These are phyloP conservation scores for Leguminivora glycinivorella DNA, from an alignment of 1,140 invertebrate species.

Conservation along the genomic window DNA sequence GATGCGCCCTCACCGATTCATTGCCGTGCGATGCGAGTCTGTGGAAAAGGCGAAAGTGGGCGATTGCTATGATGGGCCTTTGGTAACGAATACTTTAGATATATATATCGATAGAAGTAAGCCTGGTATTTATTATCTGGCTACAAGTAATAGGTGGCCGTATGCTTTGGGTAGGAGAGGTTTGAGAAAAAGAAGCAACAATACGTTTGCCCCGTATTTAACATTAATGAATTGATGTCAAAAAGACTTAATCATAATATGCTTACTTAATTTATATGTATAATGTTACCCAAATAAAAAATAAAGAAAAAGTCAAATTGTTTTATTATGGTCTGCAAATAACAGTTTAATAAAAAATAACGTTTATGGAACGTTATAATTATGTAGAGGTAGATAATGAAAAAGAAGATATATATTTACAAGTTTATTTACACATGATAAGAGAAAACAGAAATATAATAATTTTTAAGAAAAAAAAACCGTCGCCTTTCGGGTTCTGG, in stretches of 20 bases:
- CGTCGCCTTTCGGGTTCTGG: no score
- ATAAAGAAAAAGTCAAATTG: no score
- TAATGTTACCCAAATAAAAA: background rate
- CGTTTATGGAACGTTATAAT: no score
- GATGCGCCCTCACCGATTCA: constrained; percentile 48
- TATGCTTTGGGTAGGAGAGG: constrained; percentile 58
- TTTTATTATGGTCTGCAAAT: no score
- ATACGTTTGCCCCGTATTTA: background rate
- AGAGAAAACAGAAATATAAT: no score
- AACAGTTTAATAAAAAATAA: no score
- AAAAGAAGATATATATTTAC: no score
- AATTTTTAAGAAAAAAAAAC: no score
- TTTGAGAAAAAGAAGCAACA: constrained; percentile 35
- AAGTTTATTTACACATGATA: no score
- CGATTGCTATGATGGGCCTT: constrained; percentile 52
- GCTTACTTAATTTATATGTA: background rate
- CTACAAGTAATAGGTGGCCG: constrained; percentile 49
- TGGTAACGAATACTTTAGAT: constrained; percentile 39
- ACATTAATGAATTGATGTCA: background rate
- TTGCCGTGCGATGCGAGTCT: constrained; percentile 58
- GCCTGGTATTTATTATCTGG: constrained; percentile 57
- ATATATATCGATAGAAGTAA: constrained; percentile 46
- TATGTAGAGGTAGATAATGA: no score
- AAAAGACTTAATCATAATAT: background rate
- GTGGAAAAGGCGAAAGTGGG: constrained; percentile 56